Conservation (phyloP, 2,797 vertebrate species). For the Xenentodon cancila region DNA sequence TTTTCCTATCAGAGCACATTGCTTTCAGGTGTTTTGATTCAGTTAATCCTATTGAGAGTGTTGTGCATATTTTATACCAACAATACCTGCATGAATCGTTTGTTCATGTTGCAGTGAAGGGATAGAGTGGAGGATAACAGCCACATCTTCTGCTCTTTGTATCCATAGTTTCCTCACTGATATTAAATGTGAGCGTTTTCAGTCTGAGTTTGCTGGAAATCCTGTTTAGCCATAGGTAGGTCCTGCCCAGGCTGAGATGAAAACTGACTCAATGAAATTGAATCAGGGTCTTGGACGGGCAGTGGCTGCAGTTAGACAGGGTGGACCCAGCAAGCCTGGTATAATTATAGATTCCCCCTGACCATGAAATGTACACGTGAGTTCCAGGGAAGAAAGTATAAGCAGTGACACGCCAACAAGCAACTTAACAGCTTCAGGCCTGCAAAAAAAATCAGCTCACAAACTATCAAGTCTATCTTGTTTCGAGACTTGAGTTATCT, state of each 20-base stretch:
- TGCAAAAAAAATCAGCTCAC: neutral
- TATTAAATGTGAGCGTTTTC: neutral
- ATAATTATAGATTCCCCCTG: slow-evolving; percentile 70
- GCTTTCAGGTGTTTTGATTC: slow-evolving; percentile 10
- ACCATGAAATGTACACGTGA: slow-evolving; percentile 51
- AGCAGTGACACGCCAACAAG: slow-evolving; percentile 14
- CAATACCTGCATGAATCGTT: slow-evolving; percentile 31
- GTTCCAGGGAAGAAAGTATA: slow-evolving; percentile 58
- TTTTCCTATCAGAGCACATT: neutral
- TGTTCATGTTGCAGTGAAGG: slow-evolving; percentile 14
- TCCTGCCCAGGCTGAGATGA: slow-evolving; percentile 27
- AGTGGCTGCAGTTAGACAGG: slow-evolving; percentile 46
- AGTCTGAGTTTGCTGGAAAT: neutral
- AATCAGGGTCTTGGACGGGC: slow-evolving; percentile 52
- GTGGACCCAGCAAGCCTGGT: slow-evolving; percentile 41
- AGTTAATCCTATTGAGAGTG: slow-evolving; percentile 27
- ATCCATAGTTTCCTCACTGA: neutral
- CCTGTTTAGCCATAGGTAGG: too few relatives aligned
- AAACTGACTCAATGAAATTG: slow-evolving; percentile 74
- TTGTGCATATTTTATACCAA: slow-evolving; percentile 1
- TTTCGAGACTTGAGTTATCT: neutral
- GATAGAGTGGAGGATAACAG: neutral
- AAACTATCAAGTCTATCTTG: neutral
- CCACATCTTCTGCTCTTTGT: neutral
- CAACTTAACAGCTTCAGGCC: neutral